Evolutionary conservation across 2,888 invertebrate genomes (phyloP), one percentile per base, ranked within the genome.

Genomic region (Mechanitis mazaeus): DNA sequence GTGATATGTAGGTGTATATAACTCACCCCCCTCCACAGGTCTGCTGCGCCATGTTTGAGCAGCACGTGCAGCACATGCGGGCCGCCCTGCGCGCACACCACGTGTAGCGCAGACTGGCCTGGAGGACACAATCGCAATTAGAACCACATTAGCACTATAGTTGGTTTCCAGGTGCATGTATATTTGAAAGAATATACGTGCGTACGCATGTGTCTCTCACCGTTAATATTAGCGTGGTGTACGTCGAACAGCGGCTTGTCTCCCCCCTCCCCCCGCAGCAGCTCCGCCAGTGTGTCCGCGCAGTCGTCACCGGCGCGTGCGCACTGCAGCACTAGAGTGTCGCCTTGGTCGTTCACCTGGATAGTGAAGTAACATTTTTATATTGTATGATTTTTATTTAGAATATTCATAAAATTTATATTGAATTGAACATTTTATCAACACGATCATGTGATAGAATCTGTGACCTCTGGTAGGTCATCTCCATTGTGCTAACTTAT

Each of bases 51-150:
- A 61, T 90, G 90, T 2, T 79, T 77, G 1, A 90, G 64, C 3
- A 90, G 62, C 3, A 87, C 84, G 61, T 90, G 90, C 0, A 76
- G 75, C 0, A 67, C 69, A 69, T 79, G 83, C 2, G 79, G 75
- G 67, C 78, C 74, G 76, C 88, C 87, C 53, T 74, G 72, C 4
- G 69, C 72, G 69, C 88, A 86, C 0, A 87, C 85, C 68, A 87
- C 79, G 72, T 90, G 90, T 65, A 90, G 61, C 1, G 90, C 87
- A 38, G 84, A 80, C 66, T 84, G 79, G 2, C 90, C 90, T 90
- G 72, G 0, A 28, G 20, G 20, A 20, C 20, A 20, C 20, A 20
- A 20, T 20, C 20, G 0, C 20, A 20, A 1, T 20, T 20, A 20
- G 20, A 20, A 20, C 20, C 20, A 20, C 20, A 20, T 20, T 20